A percentile compares a stretch with the other conserved stretches of the same genome.
These are phyloP conservation scores for Trachemys scripta DNA, from an alignment of 2,113 vertebrate genomes.

Conservation along the genomic window DNA sequence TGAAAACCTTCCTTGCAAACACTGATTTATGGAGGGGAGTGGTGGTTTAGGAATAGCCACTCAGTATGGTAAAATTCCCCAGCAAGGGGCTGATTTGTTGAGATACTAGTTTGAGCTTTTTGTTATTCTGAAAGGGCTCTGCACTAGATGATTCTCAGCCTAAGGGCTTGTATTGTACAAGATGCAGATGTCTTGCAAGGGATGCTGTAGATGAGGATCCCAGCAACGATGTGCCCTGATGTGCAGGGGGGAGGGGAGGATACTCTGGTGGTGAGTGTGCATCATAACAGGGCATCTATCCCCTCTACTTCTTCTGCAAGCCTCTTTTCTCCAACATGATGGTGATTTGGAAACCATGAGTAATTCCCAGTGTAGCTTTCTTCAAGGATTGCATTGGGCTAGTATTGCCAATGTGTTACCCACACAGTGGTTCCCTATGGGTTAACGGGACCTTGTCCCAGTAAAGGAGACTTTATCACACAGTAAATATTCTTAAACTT, in stretches of 20 bases:
- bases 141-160: too few species aligned
- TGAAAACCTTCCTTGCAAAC: neutral
- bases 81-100: neutral
- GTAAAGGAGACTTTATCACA: too few species aligned
- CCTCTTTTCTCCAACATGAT: neutral
- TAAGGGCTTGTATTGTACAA: neutral
- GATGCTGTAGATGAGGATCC: neutral
- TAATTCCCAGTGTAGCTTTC: neutral
- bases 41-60: neutral
- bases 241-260: too few species aligned
- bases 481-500: too few species aligned
- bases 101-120: neutral
- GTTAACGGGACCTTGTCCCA: too few species aligned
- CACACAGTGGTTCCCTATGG: too few species aligned
- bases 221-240: neutral
- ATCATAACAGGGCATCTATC: neutral
- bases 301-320: neutral
- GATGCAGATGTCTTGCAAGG: neutral
- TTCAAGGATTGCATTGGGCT: neutral
- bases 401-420: neutral
- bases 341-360: rapidly evolving
- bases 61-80: neutral
- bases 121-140: too few species aligned
- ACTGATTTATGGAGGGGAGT: neutral
- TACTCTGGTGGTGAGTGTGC: neutral